Evolutionary conservation across 53 echinoderm and acorn worm species (phyloP), one percentile per base, ranked within the genome.

Genomic region (Echinarachnius parma): DNA sequence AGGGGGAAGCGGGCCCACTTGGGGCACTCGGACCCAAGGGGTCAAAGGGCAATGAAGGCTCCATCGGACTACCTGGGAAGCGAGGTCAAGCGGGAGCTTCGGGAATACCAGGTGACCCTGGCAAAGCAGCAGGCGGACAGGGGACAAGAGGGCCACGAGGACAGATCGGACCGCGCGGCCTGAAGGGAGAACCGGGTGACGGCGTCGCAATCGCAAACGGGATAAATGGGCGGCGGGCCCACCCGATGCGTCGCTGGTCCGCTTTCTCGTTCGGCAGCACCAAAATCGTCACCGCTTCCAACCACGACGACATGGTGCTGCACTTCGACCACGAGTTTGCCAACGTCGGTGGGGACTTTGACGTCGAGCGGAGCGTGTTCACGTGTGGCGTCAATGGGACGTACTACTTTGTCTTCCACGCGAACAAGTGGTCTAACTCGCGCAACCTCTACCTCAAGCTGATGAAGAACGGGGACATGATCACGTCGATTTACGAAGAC

Each of bases 351-450:
- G 32, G 80, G 4, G 93, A 93, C 46, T 89, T 93, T 23, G 93
- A 93, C 35, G 35, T 59, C 1, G 86, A 86, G 5, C 75, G 80
- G 5, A 86, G 93, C 20, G 61, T 81, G 31, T 93, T 93, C 75
- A 78, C 79, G 1, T 89, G 89, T 30, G 77, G 85, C 14, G 84
- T 93, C 23, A 93, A 93, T 53, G 93, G 93, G 3, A 89, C 89
- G 21, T 93, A 93, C 60, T 93, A 93, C 81, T 93, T 93, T 52
- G 61, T 86, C 25, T 36, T 93, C n/a, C 93, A 93, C 29, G 93
- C 83, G 1, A 89, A 89, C 52, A 93, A 93, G 64, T 93, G 89
- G 89, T 86, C 89, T 3, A 89, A 93, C 48, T 83, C 86, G 5
- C 70, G 86, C 10, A 86, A 93, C 63, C 66, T 89, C 20, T 90